Percentiles rank a stretch among this genome's conserved stretches.
phyloP scores from a whole-genome alignment of 30 jellyfish, hydroid and myxozoan genomes.

The Sanderia malayensis region DNA sequence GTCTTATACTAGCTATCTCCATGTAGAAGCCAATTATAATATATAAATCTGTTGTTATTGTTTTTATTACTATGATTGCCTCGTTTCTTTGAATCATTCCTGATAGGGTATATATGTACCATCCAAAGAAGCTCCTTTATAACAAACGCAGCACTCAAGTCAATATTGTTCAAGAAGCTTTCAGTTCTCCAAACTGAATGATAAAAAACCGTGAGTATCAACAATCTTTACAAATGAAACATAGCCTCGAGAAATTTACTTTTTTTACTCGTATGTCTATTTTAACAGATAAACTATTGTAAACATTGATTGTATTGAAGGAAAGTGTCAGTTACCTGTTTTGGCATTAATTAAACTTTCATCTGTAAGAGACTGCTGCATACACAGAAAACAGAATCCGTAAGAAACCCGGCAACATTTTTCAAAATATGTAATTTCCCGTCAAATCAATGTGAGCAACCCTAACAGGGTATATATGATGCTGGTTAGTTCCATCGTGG shows the following conservation, averaged over 20 bases:
- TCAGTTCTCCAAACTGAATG: background rate
- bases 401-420: background rate
- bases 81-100: background rate
- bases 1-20: background rate
- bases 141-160: background rate
- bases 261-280: background rate
- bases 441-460: background rate
- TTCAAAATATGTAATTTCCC: background rate
- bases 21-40: background rate
- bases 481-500: slow-evolving; percentile 1
- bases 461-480: background rate
- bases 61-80: background rate
- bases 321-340: background rate
- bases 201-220: background rate
- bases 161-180: background rate
- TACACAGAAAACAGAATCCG: background rate
- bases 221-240: background rate
- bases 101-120: background rate
- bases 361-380: background rate
- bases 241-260: slow-evolving; percentile 1
- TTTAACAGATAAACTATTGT: background rate
- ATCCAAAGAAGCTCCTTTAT: background rate
- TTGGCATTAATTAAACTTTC: background rate
- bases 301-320: background rate
- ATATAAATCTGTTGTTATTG: background rate